These are phyloP conservation scores for Strongylocentrotus purpuratus DNA, from an alignment of 35 echinoderm and acorn worm species.

Conservation along the genomic window DNA sequence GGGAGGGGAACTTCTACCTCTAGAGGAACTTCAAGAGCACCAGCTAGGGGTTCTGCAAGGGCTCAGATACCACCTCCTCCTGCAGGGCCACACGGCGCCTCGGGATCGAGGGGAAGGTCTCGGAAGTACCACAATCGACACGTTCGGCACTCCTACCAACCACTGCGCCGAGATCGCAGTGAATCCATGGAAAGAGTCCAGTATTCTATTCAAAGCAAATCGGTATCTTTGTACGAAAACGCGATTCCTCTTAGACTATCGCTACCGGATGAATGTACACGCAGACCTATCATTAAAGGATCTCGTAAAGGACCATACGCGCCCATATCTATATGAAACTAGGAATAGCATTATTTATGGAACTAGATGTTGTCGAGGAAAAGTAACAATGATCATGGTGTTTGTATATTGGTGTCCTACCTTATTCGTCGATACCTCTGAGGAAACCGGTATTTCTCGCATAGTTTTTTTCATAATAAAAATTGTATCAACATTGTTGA, in stretches of 20 bases:
- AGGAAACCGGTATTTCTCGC: no score
- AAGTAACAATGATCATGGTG: no score
- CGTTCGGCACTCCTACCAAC: constrained; percentile 60
- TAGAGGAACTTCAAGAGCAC: not conserved
- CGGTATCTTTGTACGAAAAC: constrained; percentile 65
- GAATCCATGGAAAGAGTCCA: not conserved
- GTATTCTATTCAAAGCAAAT: constrained; percentile 18
- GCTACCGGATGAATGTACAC: constrained; percentile 25
- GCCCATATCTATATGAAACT: constrained; percentile 48
- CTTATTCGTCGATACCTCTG: no score
- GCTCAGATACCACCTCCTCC: not conserved
- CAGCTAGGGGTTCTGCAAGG: constrained; percentile 19
- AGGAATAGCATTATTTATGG: not conserved
- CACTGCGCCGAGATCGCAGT: constrained; percentile 39
- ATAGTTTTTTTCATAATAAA: no score
- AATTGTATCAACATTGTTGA: no score
- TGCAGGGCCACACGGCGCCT: no score
- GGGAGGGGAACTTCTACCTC: not conserved
- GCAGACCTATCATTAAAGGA: not conserved
- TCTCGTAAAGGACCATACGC: constrained; percentile 33
- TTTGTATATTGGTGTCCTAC: no score
- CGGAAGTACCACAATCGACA: not conserved
- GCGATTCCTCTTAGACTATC: constrained; percentile 59
- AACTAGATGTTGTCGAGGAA: no score
- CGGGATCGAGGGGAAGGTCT: not conserved